Base-by-base conservation (phyloP, 2,888 invertebrate species). In the Strigamia maritima region DNA sequence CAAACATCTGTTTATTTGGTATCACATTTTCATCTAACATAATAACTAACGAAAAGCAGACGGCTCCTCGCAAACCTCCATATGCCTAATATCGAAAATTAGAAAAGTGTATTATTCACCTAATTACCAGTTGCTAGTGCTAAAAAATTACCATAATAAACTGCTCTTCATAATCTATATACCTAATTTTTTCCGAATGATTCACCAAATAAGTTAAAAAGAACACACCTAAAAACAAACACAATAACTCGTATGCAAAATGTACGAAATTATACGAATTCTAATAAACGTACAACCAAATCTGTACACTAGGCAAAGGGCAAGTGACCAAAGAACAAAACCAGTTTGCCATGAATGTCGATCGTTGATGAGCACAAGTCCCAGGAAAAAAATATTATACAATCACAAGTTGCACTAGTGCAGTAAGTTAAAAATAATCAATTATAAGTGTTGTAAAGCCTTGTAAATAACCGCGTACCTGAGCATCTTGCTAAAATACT, bases 311-410 rank as follows among this genome's bases (percentile, higher is more conserved):
- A 88, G 83, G 83, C 88, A 88, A 12, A 89, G 83, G 8, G 86
- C 79, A 0, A 87, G 80, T 0, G 87, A 84, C 86, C 87, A 87
- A 28, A 88, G 80, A 2, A 86, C 85, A 81, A 89, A 89, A 1
- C 86, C 87, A 1, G 87, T 86, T 81, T 88, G 85, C 87, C 88
- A 89, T 1, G 82, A 82, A 80, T 87, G 87, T 19, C 84, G 81
- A 7, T 86, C 86, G 79, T 86, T 86, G 22, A 89, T 86, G 60
- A 89, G 82, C 80, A 87, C 86, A 81, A 89, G 86, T 1, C 89
- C 89, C 78, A 89, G 86, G 82, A 89, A 89, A 81, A 85, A 85
- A 89, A 89, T 80, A 90, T 89, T 70, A 90, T 85, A 26, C 88
- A 87, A 82, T 89, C 89, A 81, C 86, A 85, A 12, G 88, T 86